These are phyloP conservation scores for Cisticola juncidis DNA, from an alignment of 2,113 vertebrate species.

Conservation along the genomic window DNA sequence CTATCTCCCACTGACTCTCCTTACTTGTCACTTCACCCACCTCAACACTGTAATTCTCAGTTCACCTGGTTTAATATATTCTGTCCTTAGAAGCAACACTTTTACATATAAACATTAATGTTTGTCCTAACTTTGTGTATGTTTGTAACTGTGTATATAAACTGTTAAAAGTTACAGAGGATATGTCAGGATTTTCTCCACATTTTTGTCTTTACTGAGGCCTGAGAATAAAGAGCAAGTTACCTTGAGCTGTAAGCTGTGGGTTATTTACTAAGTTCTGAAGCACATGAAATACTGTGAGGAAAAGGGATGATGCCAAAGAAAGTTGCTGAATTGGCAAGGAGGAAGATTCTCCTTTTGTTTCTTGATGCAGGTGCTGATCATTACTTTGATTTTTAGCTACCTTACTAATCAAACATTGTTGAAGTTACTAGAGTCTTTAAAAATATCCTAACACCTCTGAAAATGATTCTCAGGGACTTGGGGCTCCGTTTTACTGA, in stretches of 20 bases:
- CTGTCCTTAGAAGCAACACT: not conserved
- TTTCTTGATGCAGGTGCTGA: not conserved
- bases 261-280: not conserved
- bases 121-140: not conserved
- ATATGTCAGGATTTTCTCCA: not conserved
- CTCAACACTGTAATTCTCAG: not conserved
- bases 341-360: not conserved
- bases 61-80: not conserved
- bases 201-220: not conserved
- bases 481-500: not conserved
- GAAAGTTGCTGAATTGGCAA: not conserved
- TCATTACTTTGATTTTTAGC: not conserved
- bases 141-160: not conserved
- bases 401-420: not conserved
- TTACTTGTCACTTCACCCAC: not conserved
- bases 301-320: not conserved
- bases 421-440: not conserved
- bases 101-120: not conserved
- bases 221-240: not conserved
- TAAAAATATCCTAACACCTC: not conserved
- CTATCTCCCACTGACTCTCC: not conserved
- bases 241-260: not conserved
- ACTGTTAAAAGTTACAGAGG: not conserved
- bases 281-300: not conserved
- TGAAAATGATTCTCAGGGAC: rapidly evolving